phyloP scores from a whole-genome alignment of 2,888 invertebrate genomes.

The Caenorhabditis macrosperma region DNA sequence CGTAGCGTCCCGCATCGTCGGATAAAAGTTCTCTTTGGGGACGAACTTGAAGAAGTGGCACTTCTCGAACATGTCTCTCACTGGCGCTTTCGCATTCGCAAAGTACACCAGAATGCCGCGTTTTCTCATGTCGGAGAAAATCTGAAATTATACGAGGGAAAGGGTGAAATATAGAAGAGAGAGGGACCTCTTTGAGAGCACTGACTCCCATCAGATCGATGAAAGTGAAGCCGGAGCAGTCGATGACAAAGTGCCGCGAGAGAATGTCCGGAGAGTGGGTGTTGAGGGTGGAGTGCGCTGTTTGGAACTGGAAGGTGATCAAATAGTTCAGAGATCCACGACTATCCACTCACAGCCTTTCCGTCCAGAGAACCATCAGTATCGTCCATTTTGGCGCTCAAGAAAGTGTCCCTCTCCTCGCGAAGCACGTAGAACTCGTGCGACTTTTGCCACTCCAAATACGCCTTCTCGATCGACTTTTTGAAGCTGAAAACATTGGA shows the following conservation, averaged over 20 bases:
- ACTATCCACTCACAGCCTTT: conserved; percentile 16
- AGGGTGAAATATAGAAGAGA: neutral
- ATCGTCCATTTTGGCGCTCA: conserved; percentile 33
- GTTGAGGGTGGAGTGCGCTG: conserved; percentile 14
- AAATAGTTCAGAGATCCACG: no score
- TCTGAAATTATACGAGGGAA: conserved; percentile 49
- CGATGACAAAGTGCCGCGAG: conserved; percentile 76
- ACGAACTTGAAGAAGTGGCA: conserved; percentile 76
- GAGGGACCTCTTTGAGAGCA: conserved; percentile 75
- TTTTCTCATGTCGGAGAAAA: conserved; percentile 70
- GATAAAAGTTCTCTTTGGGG: conserved; percentile 79
- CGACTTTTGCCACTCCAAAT: conserved; percentile 66
- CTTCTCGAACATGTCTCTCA: conserved; percentile 76
- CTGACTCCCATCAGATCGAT: conserved; percentile 80
- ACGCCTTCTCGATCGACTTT: conserved; percentile 62
- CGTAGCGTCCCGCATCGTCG: conserved; percentile 78
- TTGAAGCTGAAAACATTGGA: conserved; percentile 59
- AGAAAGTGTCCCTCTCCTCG: conserved; percentile 54
- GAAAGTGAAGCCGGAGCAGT: conserved; percentile 80
- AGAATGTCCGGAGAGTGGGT: conserved; percentile 40
- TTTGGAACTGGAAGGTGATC: conserved; percentile 35
- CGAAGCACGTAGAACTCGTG: conserved; percentile 68
- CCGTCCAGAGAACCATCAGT: conserved; percentile 20
- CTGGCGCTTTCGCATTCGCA: conserved; percentile 79
- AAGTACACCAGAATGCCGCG: conserved; percentile 78